Evolutionary conservation across 2,888 invertebrate genomes (phyloP), one percentile per base, ranked within the genome.

Genomic region (Drosophila conformis): DNA sequence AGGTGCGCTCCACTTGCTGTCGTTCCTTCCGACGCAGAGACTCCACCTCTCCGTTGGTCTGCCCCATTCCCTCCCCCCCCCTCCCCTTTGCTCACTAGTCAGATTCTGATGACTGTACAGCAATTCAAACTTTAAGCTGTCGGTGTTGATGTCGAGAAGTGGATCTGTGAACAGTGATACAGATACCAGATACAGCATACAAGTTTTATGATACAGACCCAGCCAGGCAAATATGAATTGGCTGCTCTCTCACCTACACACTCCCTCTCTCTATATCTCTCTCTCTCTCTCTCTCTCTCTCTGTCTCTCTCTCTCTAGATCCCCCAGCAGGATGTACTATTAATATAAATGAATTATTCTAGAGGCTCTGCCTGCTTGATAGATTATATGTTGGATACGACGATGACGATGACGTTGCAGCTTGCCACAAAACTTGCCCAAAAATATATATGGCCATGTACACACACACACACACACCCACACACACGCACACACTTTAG

Each of bases 301-400:
- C 27, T n/a, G 6, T 35, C 7, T 27, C 38, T 7, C 15, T 40
- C 36, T 36, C 33, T 56, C 11, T 18, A 36, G 36, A n/a, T 42
- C 27, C 15, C 38, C 25, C 13, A 25, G 35, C 67, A 53, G 89
- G 65, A 77, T 73, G 67, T 62, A 54, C 67, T 78, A 82, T 87
- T 90, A 88, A 88, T 88, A 88, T 90, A 88, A 86, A 87, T 86
- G 86, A 87, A 90, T 90, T 90, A 90, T 78, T 67, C 72, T 69
- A 69, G 73, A 73, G 74, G 76, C 78, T 63, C 71, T 75, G 70
- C 59, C 69, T 65, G 78, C 66, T 73, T 69, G 87, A 82, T 82
- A 83, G 85, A 83, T 87, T 84, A 69, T 84, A 82, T 82, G 82
- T 84, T 87, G 82, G 85, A 87, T 84, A 82, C 69, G 61, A 67